Evolutionary conservation across 2,888 invertebrate genomes (phyloP).

Genomic region (Eudasyphora cyanicolor): DNA sequence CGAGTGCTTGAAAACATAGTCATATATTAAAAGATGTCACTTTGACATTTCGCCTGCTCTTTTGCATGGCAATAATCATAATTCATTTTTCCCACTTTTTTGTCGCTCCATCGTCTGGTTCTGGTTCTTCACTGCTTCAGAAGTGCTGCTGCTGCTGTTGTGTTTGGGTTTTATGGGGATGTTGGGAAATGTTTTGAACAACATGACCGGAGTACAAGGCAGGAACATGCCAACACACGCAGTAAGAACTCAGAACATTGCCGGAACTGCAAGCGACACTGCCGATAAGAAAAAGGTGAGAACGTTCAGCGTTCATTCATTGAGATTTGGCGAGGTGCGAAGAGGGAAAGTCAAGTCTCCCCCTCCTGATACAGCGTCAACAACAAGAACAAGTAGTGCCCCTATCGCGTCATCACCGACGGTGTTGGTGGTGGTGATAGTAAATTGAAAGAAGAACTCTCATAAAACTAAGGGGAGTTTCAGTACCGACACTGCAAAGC

Average conservation of each 20-base stretch:
- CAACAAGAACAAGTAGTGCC: background rate
- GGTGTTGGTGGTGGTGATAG: background rate
- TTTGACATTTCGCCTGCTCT: slow-evolving; percentile 80
- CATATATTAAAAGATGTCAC: slow-evolving; percentile 80
- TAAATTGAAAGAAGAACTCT: slow-evolving; percentile 4
- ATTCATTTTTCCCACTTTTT: slow-evolving; percentile 76
- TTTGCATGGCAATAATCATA: slow-evolving; percentile 80
- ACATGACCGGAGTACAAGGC: slow-evolving; percentile 50
- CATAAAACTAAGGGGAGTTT: slow-evolving; percentile 60
- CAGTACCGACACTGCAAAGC: background rate
- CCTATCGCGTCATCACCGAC: background rate
- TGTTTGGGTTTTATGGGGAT: slow-evolving; percentile 61
- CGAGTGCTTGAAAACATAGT: slow-evolving; percentile 79
- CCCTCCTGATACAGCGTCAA: background rate
- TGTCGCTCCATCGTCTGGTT: background rate
- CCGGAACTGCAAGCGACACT: background rate
- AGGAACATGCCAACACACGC: slow-evolving; percentile 22
- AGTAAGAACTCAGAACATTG: slow-evolving; percentile 4
- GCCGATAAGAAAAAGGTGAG: slow-evolving; percentile 61
- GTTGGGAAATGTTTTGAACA: slow-evolving; percentile 45
- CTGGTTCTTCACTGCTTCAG: background rate
- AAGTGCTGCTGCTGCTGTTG: background rate
- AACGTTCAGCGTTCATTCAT: slow-evolving; percentile 33
- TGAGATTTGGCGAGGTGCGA: background rate
- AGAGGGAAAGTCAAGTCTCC: background rate